Conservation (phyloP, 1,140 invertebrate genomes). For the Zaprionus tsacasi region DNA sequence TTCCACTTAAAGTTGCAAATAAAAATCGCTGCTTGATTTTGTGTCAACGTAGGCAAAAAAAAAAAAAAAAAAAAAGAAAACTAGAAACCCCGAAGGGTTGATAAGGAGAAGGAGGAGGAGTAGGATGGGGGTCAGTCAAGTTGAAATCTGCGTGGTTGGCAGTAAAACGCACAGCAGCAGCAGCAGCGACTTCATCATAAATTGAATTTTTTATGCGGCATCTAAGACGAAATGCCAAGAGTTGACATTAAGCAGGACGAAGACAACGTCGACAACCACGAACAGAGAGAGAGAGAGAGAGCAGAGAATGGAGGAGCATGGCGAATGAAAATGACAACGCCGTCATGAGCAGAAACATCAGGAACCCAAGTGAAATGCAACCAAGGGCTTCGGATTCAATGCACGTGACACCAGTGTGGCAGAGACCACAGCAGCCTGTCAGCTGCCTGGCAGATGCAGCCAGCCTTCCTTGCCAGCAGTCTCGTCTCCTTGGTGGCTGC, state of each 20-base stretch:
- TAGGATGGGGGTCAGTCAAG: background rate
- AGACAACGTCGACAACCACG: constrained; percentile 18
- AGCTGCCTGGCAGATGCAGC: constrained; percentile 11
- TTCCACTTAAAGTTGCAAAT: constrained; percentile 37
- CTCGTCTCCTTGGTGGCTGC: constrained; percentile 9
- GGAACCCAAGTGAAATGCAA: constrained; percentile 65
- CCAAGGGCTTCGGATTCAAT: constrained; percentile 68
- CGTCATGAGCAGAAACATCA: constrained; percentile 38
- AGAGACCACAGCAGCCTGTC: constrained; percentile 57
- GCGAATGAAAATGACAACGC: constrained; percentile 39
- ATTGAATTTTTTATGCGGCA: constrained; percentile 73
- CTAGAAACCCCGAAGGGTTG: background rate
- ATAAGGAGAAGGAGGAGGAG: background rate
- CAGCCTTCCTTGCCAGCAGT: constrained; percentile 41
- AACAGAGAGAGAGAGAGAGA: background rate
- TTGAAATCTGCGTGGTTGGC: constrained; percentile 65
- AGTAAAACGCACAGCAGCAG: constrained; percentile 45
- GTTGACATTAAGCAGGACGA: constrained; percentile 74
- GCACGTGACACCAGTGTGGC: constrained; percentile 60
- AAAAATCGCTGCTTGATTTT: constrained; percentile 27
- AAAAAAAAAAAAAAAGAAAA: constrained; percentile 9
- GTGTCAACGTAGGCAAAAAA: constrained; percentile 9
- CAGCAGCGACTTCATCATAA: constrained; percentile 65
- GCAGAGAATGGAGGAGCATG: background rate
- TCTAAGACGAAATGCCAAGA: constrained; percentile 76